Percentiles rank a stretch among this genome's conserved stretches.
Evolutionary conservation across 2,113 vertebrate species (phyloP).

Genomic region (Rhombomys opimus): DNA sequence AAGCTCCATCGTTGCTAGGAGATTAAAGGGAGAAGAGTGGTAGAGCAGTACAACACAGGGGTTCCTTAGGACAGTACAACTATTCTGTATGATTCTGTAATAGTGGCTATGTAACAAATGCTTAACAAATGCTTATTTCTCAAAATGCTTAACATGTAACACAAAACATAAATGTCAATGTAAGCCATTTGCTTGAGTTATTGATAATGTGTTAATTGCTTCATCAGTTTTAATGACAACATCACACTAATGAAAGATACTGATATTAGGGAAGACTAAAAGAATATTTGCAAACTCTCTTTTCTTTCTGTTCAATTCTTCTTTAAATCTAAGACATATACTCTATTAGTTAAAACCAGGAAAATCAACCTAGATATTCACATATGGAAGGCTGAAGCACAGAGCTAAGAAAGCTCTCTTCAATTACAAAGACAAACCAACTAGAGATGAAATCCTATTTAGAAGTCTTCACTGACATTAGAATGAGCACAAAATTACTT

Average conservation of each 20-base stretch:
- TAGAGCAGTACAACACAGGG: neutral
- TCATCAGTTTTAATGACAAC: neutral
- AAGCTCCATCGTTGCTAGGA: neutral
- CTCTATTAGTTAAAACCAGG: neutral
- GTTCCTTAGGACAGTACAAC: neutral
- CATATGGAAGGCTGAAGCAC: neutral
- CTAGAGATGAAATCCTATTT: neutral
- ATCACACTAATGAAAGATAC: neutral
- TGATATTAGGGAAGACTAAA: constrained; percentile 2
- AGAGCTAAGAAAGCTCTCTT: neutral
- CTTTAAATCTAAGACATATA: neutral
- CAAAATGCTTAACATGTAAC: neutral
- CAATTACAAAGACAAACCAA: neutral
- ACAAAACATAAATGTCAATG: neutral
- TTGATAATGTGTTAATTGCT: neutral
- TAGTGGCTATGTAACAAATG: neutral
- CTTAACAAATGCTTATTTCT: no score
- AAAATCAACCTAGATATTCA: neutral
- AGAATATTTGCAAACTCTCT: neutral
- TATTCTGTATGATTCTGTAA: neutral
- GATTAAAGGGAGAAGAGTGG: neutral
- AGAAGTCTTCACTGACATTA: neutral
- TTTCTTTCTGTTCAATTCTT: neutral
- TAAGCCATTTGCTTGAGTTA: neutral
- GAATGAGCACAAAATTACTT: neutral